Conservation (phyloP, 2,113 vertebrate species). For the Cyprinodon brontotheroides region DNA sequence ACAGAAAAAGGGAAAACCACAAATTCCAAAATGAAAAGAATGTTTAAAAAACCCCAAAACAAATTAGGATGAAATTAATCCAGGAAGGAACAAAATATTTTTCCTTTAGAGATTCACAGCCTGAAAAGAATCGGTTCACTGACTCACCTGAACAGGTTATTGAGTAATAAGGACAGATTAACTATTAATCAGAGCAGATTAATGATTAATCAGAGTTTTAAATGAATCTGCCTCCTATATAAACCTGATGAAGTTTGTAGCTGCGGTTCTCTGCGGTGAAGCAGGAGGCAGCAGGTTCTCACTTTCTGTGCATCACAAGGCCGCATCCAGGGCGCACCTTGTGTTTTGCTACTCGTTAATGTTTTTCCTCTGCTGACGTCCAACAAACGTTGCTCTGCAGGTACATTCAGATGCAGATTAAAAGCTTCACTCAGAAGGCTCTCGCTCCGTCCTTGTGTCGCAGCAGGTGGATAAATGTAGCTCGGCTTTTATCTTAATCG, state of each 20-base stretch:
- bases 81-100: no score
- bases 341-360: slow-evolving; percentile 45
- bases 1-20: not conserved
- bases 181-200: no score
- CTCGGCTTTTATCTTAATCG: slow-evolving; percentile 27
- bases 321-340: slow-evolving; percentile 38
- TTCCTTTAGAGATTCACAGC: no score
- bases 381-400: slow-evolving; percentile 5
- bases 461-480: slow-evolving; percentile 50
- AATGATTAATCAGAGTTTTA: no score
- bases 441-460: slow-evolving; percentile 26
- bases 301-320: slow-evolving; percentile 49
- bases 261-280: no score
- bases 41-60: no score
- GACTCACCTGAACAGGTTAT: no score
- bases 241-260: no score
- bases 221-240: no score
- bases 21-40: not conserved
- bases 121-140: no score
- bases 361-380: slow-evolving; percentile 33
- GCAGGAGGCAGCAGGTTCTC: not conserved
- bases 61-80: no score
- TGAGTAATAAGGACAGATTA: no score
- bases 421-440: slow-evolving; percentile 32
- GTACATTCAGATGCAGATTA: slow-evolving; percentile 47